phyloP scores from a whole-genome alignment of 1,140 invertebrate species.

The Notospermus geniculatus region DNA sequence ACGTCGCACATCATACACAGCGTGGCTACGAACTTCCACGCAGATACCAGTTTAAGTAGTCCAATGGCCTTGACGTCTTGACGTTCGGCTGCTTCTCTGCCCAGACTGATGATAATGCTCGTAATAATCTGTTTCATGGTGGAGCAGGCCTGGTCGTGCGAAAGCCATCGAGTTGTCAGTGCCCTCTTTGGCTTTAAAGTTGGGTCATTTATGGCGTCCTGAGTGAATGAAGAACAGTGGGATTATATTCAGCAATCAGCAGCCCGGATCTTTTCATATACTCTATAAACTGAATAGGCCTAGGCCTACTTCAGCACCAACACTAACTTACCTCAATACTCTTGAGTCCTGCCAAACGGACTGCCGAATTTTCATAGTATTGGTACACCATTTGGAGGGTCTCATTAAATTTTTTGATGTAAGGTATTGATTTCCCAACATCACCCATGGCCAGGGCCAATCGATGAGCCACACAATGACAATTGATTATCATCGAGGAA shows the following conservation, averaged over 20 bases:
- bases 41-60: background rate
- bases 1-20: slow-evolving; percentile 8
- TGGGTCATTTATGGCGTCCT: background rate
- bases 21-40: background rate
- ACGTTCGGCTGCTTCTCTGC: slow-evolving; percentile 3
- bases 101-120: slow-evolving; percentile 1
- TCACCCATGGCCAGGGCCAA: slow-evolving; percentile 6
- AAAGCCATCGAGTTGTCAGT: slow-evolving; percentile 8
- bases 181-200: slow-evolving; percentile 2
- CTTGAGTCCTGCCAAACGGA: slow-evolving; percentile 6
- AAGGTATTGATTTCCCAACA: background rate
- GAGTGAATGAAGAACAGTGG: background rate
- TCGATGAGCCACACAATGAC: slow-evolving; percentile 5
- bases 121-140: background rate
- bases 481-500: slow-evolving; percentile 3
- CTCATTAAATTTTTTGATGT: slow-evolving; percentile 2
- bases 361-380: slow-evolving; percentile 6
- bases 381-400: slow-evolving; percentile 3
- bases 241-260: too few relatives aligned
- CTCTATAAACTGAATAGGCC: too few relatives aligned
- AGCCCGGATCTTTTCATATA: too few relatives aligned
- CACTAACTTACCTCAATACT: background rate
- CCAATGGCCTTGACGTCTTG: slow-evolving; percentile 4
- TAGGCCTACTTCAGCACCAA: too few relatives aligned
- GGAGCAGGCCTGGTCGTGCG: background rate